Base-by-base conservation (phyloP, 2,797 vertebrate genomes). In the Leptatherina wallacei region DNA sequence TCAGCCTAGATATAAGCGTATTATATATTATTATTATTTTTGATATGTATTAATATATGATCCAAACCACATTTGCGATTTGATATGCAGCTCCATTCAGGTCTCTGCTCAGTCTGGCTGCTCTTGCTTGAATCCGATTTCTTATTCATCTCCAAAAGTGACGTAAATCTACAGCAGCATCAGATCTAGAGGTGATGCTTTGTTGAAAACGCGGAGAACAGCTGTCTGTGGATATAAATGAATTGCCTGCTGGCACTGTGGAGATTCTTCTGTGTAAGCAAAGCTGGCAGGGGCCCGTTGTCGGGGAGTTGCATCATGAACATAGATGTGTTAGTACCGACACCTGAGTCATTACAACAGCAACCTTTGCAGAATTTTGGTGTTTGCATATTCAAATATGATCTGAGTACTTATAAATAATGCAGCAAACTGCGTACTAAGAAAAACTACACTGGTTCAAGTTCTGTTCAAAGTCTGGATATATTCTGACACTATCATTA, bases 361-460 rank as follows among this genome's bases (percentile, higher is more conserved):
- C 51, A 22, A 55, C 44, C 8, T 6, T 33, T 71, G 60, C 51
- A 55, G 30, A 63, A 62, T 27, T 27, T 22, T 44, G 38, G 33
- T 56, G 38, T 42, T 57, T 56, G 54, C 27, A 62, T 22, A 35
- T 18, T 63, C 38, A 63, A 57, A 71, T 71, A 30, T 12, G 9
- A 55, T 62, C 29, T 8, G 36, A 62, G 32, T 40, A 33, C 36
- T 62, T 55, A 36, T 36, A 51, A 71, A 62, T 44, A 22, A 40
- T 30, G 52, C 18, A 18, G 29, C 10, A 14, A 38, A 62, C 40
- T 12, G n/a, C 1, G 3, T 52, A 24, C 24, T 27, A 12, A 12
- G 4, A 38, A 52, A 52, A 51, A 22, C n/a, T 51, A 24, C 3
- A 10, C 47, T 52, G n/a, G 13, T 36, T 44, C 6, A 20, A 20